These are phyloP conservation scores for Numenius phaeopus DNA, from an alignment of 2,797 vertebrate species.

Conservation along the genomic window DNA sequence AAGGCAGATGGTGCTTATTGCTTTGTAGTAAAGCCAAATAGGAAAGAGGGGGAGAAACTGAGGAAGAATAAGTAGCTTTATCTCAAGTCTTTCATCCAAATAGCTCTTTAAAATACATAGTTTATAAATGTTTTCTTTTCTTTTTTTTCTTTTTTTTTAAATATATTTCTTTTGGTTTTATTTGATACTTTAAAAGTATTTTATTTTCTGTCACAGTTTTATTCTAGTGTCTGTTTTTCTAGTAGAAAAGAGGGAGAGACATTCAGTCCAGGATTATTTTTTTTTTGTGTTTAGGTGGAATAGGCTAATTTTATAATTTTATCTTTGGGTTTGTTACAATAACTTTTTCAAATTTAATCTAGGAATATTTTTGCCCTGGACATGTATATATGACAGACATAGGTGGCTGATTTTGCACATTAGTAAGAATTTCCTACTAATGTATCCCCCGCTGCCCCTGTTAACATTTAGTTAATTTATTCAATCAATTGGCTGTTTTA, in stretches of 20 bases:
- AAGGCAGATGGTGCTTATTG: constrained; percentile 9
- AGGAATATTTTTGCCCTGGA: not conserved
- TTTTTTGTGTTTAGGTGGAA: not conserved
- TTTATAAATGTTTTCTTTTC: not conserved
- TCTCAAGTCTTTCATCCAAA: constrained; percentile 12
- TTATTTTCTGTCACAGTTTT: not conserved
- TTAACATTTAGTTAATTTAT: not conserved
- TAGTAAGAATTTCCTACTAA: not conserved
- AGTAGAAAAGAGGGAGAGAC: not conserved
- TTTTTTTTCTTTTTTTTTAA: no score
- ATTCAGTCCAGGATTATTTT: not conserved
- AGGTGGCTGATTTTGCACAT: not conserved
- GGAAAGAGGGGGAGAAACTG: constrained; percentile 4
- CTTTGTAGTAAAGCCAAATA: constrained; percentile 56
- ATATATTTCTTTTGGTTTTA: not conserved
- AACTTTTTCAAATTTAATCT: not conserved
- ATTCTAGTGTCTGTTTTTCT: not conserved
- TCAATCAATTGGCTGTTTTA: not conserved
- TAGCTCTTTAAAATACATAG: not conserved
- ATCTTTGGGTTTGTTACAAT: not conserved
- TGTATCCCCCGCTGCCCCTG: not conserved
- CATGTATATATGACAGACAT: not conserved
- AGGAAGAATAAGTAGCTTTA: constrained; percentile 7
- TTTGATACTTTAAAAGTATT: not conserved
- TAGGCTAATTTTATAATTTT: not conserved